phyloP scores from a whole-genome alignment of 1,140 invertebrate species.

The Planococcus citri region DNA sequence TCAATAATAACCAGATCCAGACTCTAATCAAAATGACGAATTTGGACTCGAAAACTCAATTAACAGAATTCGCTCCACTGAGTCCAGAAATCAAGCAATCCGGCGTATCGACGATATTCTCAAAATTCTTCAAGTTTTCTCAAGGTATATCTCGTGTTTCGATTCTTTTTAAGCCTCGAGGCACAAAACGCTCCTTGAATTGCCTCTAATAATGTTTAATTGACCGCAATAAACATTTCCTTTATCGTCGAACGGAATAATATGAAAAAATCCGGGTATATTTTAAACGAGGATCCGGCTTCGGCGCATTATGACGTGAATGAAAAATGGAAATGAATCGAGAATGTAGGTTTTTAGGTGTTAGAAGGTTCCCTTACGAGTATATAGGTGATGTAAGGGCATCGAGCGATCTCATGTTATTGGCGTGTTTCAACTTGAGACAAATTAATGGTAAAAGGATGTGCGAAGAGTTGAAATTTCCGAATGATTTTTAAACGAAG shows the following conservation, averaged over 20 bases:
- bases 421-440: too few species aligned
- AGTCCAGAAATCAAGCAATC: slow-evolving; percentile 47
- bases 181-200: too few species aligned
- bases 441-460: too few species aligned
- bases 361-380: too few species aligned
- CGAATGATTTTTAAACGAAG: too few species aligned
- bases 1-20: too few species aligned
- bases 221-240: not conserved
- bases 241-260: not conserved
- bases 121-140: slow-evolving; percentile 41
- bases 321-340: too few species aligned
- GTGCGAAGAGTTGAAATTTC: too few species aligned
- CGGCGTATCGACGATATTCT: slow-evolving; percentile 42
- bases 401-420: too few species aligned
- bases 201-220: slow-evolving; percentile 12
- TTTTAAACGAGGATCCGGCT: not conserved
- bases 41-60: slow-evolving; percentile 50
- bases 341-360: too few species aligned
- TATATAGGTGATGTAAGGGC: too few species aligned
- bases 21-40: slow-evolving; percentile 35
- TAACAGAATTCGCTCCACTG: slow-evolving; percentile 63
- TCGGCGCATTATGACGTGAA: too few species aligned
- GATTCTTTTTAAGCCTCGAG: not conserved
- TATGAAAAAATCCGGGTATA: not conserved
- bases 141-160: slow-evolving; percentile 22